Percentiles rank a stretch among this genome's conserved stretches.
Evolutionary conservation across 2,113 vertebrate species (phyloP).

Genomic region (Sinocyclocheilus anophthalmus): DNA sequence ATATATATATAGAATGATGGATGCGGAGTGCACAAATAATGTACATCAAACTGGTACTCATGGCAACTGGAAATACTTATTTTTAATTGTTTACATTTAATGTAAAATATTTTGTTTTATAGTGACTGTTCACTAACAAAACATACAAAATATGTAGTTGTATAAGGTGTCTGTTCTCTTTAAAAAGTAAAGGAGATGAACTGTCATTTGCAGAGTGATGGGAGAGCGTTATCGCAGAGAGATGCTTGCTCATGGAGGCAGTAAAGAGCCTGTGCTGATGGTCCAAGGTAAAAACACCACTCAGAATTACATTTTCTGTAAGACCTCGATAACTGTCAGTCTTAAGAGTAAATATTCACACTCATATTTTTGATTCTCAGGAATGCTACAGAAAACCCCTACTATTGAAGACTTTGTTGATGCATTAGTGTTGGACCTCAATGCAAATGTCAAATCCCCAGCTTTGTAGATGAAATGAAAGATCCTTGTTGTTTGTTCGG

Average conservation of each 20-base stretch:
- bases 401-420: slow-evolving; percentile 48
- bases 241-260: slow-evolving; percentile 92
- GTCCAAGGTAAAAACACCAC: slow-evolving; percentile 84
- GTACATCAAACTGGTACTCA: not conserved
- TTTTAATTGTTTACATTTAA: not conserved
- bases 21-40: not conserved
- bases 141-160: not conserved
- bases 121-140: not conserved
- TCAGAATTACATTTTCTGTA: not conserved
- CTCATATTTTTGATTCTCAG: slow-evolving; percentile 5
- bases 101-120: not conserved
- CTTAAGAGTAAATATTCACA: not conserved
- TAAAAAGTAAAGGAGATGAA: not conserved
- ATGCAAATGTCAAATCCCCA: not conserved
- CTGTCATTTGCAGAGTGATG: slow-evolving; percentile 77
- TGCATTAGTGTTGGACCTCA: slow-evolving; percentile 47
- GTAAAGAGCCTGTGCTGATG: slow-evolving; percentile 90
- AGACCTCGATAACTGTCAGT: too few relatives aligned
- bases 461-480: not conserved
- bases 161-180: not conserved
- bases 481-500: too few relatives aligned
- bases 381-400: slow-evolving; percentile 49
- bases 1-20: too few relatives aligned
- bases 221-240: slow-evolving; percentile 92
- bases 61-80: not conserved